A percentile compares a stretch with the other conserved stretches of the same genome.
Evolutionary conservation across 64 coral and sea anemone species (phyloP).

Genomic region (Exaiptasia diaphana): DNA sequence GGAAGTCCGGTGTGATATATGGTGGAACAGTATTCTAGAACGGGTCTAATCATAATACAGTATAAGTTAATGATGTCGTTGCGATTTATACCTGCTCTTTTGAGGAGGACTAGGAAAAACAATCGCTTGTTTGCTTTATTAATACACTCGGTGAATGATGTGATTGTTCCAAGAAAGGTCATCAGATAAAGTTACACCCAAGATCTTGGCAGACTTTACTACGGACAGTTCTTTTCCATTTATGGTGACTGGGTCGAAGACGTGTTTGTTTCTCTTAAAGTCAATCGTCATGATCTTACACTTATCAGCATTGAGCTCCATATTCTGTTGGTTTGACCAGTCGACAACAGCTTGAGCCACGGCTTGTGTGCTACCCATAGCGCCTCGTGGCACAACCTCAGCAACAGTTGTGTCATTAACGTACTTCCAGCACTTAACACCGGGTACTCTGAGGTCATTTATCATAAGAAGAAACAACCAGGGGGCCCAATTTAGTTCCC

Average conservation of each 20-base stretch:
- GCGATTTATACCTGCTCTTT: background rate
- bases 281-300: slow-evolving; percentile 41
- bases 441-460: background rate
- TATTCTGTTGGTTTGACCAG: slow-evolving; percentile 26
- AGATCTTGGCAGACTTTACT: slow-evolving; percentile 15
- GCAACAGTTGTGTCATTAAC: slow-evolving; percentile 31
- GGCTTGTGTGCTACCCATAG: background rate
- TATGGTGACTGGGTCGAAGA: slow-evolving; percentile 2
- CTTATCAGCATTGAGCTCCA: slow-evolving; percentile 23
- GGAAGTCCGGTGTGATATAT: slow-evolving; percentile 3
- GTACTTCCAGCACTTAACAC: slow-evolving; percentile 14
- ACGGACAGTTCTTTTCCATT: slow-evolving; percentile 30
- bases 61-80: slow-evolving; percentile 11
- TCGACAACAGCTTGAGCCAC: background rate
- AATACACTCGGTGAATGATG: background rate
- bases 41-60: background rate
- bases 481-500: slow-evolving; percentile 28
- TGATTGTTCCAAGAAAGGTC: slow-evolving; percentile 26
- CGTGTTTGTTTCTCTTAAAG: slow-evolving; percentile 49
- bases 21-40: slow-evolving; percentile 29
- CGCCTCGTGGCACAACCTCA: background rate
- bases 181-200: slow-evolving; percentile 31
- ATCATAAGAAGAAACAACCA: slow-evolving; percentile 2
- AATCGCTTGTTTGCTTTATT: slow-evolving; percentile 34
- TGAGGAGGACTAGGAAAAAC: slow-evolving; percentile 21